Base-by-base conservation (phyloP, 1,140 invertebrate genomes). In the Drosophila trapezifrons region DNA sequence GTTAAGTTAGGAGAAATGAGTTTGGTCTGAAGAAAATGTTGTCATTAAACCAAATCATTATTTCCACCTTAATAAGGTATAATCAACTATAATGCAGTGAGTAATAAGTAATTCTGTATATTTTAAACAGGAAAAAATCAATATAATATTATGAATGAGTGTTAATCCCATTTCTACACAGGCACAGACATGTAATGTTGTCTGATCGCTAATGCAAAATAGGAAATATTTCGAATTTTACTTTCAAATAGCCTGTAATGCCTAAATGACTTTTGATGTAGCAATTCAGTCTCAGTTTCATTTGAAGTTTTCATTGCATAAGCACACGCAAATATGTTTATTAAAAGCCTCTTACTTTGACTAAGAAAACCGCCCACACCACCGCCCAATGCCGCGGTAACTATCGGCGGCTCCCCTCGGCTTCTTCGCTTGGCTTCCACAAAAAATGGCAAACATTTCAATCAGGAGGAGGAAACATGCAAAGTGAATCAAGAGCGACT, bases 281-380 rank as follows among this genome's bases (percentile, higher is more conserved):
- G 54, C 56, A 76, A 75, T 67, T 56, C 43, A 51, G 72, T 64
- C 37, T 45, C 52, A 49, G 42, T 46, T 72, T 74, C 56, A 60
- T 57, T 42, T 56, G 25, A 10, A 15, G 29, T 20, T 76, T 47
- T 18, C 29, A 85, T 85, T 85, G 82, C 81, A 85, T 85, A 85
- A 77, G 73, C 63, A 55, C 78, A 64, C 71, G 82, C 64, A 71
- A 74, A 83, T 84, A 84, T 76, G 74, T 74, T 59, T 64, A 80
- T 80, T 72, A 80, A 84, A 78, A 82, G 78, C 75, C 82, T 86
- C 81, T 85, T 85, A 82, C 83, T 86, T 82, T 83, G 52, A 59
- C 54, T 52, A 73, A 63, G 32, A 37, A 57, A 52, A 64, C 51
- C 72, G 58, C 66, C 57, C 59, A 76, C 58, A 55, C 25, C 40